Evolutionary conservation across 1,140 invertebrate genomes (phyloP).

Genomic region (Drosophila arizonae): DNA sequence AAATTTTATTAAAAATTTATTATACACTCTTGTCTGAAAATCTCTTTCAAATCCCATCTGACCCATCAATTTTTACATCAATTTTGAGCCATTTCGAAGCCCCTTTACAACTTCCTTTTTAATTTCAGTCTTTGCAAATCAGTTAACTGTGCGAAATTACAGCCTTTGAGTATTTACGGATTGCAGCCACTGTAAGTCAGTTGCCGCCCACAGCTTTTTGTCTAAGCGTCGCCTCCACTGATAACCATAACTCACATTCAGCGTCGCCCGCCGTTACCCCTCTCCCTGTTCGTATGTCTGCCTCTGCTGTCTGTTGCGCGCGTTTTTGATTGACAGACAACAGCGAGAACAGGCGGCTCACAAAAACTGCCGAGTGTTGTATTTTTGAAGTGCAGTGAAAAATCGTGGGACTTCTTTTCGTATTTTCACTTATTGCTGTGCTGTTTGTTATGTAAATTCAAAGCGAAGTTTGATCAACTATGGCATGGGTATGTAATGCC

Average conservation of each 20-base stretch:
- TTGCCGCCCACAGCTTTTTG: not conserved
- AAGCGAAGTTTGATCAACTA: not conserved
- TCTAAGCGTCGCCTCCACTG: slow-evolving; percentile 20
- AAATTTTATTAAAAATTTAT: no score
- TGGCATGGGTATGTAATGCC: no score
- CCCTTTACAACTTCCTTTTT: no score
- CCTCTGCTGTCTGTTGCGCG: slow-evolving; percentile 50
- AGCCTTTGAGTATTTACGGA: slow-evolving; percentile 17
- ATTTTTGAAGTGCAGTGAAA: slow-evolving; percentile 52
- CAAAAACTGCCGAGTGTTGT: slow-evolving; percentile 69
- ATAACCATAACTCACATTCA: slow-evolving; percentile 50
- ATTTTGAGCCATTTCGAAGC: no score
- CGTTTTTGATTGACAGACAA: slow-evolving; percentile 72
- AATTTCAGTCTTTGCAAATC: not conserved
- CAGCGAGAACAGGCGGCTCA: slow-evolving; percentile 53
- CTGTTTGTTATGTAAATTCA: not conserved
- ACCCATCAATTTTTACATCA: no score
- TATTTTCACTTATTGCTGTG: slow-evolving; percentile 6
- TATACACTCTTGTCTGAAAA: no score
- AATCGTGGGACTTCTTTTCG: slow-evolving; percentile 16
- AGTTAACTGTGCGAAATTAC: not conserved
- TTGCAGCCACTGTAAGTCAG: slow-evolving; percentile 41
- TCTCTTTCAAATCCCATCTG: no score
- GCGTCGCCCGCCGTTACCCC: slow-evolving; percentile 9
- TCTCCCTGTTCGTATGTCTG: slow-evolving; percentile 12